Conservation (phyloP, 2,113 vertebrate species). For the Eupsittula cactorum region DNA sequence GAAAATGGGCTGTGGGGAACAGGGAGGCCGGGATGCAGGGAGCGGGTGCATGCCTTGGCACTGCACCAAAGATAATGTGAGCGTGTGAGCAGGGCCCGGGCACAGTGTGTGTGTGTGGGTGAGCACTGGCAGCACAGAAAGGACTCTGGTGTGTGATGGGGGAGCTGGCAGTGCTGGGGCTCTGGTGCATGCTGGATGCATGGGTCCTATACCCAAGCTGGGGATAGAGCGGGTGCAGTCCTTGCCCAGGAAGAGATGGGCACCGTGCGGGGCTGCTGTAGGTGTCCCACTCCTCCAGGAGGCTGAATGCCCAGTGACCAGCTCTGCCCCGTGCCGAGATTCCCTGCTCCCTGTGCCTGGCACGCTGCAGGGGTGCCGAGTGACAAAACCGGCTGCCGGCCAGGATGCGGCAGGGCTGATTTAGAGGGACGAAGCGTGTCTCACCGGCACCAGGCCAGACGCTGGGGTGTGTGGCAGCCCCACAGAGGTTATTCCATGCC, state of each 20-base stretch:
- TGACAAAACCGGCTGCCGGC: not conserved
- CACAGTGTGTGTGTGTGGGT: conserved; percentile 58
- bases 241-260: not conserved
- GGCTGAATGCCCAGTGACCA: not conserved
- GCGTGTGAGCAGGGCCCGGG: not conserved
- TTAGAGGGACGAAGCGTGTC: not conserved
- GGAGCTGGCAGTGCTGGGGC: not conserved
- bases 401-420: not conserved
- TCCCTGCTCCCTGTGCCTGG: not conserved
- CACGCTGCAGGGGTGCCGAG: not conserved
- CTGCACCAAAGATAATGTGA: not conserved
- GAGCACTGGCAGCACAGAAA: conserved; percentile 52
- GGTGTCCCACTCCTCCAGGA: not conserved
- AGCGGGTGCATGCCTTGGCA: not conserved
- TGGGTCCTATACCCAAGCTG: rapidly evolving
- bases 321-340: not conserved
- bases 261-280: not conserved
- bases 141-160: not conserved
- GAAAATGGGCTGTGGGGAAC: not conserved
- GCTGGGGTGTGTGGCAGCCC: not conserved
- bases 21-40: not conserved
- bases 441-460: not conserved
- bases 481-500: not conserved
- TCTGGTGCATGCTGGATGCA: rapidly evolving
- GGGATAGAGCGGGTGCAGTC: rapidly evolving